Evolutionary conservation across 2,888 invertebrate species (phyloP), one percentile per base, ranked within the genome.

Genomic region (Melitaea athalia): DNA sequence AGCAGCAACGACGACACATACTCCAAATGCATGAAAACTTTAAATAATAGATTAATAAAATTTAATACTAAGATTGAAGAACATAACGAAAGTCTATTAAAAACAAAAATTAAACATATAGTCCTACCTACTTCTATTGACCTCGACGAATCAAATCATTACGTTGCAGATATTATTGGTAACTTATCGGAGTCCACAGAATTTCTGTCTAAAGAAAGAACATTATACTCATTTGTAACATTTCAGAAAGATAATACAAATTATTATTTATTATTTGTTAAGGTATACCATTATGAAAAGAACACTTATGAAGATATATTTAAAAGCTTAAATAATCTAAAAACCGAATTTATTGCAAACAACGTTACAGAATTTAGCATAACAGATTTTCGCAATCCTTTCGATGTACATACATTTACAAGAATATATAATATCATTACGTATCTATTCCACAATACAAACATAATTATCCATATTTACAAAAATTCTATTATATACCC

Each of bases 401-500:
- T 47, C 14, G 47, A 47, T 47, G 47, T 47, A 47, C 47, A 47
- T 47, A 47, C 47, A 12, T 47, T 47, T 47, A 47, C 14, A 47
- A 47, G 14, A n/a, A 47, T 47, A 47, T 47, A 47, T 12, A 47
- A 47, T 14, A 47, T n/a, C 12, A 47, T n/a, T 47, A 12, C n/a
- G 47, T 47, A 47, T 3, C n/a, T 47, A 47, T 47, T 47, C 14
- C 47, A 47, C 47, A 12, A 47, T 14, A 47, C 47, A 14, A 38
- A 24, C 2, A 59, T 59, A 15, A 17, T 17, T 17, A 59, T 59
- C 3, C 59, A 59, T 12, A 43, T 59, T 15, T 45, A 59, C 17
- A 43, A 59, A 11, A 24, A 59, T 43, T 17, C 5, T n/a, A 59
- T 59, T 59, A 68, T 17, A 61, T 68, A 15, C 63, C 68, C 38